phyloP scores from a whole-genome alignment of 2,888 invertebrate genomes.

The Dryobota labecula region DNA sequence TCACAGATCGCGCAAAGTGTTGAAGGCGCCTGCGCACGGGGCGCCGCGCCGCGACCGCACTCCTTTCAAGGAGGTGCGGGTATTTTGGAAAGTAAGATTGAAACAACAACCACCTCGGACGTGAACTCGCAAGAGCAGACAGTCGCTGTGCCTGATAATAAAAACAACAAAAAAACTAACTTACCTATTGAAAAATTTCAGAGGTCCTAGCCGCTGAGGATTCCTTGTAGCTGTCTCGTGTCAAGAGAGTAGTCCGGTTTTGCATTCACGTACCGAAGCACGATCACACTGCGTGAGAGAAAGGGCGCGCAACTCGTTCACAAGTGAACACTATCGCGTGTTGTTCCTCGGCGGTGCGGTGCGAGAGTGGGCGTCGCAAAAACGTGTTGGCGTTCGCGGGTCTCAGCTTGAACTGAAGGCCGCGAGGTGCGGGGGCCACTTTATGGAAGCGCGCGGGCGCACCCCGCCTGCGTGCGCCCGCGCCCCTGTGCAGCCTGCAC shows the following conservation, averaged over 20 bases:
- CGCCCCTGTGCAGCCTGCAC: slow-evolving; percentile 62
- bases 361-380: slow-evolving; percentile 85
- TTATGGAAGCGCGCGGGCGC: slow-evolving; percentile 81
- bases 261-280: slow-evolving; percentile 89
- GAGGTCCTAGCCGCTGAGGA: slow-evolving; percentile 78
- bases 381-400: slow-evolving; percentile 85
- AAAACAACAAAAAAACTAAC: slow-evolving; percentile 68
- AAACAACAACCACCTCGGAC: slow-evolving; percentile 69
- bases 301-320: slow-evolving; percentile 87
- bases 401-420: slow-evolving; percentile 87
- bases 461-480: slow-evolving; percentile 76
- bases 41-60: slow-evolving; percentile 61
- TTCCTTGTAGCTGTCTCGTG: slow-evolving; percentile 81
- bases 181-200: slow-evolving; percentile 82
- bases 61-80: slow-evolving; percentile 74
- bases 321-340: slow-evolving; percentile 85
- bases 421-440: slow-evolving; percentile 88
- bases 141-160: slow-evolving; percentile 77
- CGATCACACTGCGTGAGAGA: slow-evolving; percentile 89
- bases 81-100: slow-evolving; percentile 80
- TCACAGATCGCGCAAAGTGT: slow-evolving; percentile 63
- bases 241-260: slow-evolving; percentile 88
- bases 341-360: slow-evolving; percentile 78
- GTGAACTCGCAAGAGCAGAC: slow-evolving; percentile 80
- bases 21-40: slow-evolving; percentile 57